Evolutionary conservation across 2,888 invertebrate species (phyloP).

Genomic region (Siphonodentalium dalli): DNA sequence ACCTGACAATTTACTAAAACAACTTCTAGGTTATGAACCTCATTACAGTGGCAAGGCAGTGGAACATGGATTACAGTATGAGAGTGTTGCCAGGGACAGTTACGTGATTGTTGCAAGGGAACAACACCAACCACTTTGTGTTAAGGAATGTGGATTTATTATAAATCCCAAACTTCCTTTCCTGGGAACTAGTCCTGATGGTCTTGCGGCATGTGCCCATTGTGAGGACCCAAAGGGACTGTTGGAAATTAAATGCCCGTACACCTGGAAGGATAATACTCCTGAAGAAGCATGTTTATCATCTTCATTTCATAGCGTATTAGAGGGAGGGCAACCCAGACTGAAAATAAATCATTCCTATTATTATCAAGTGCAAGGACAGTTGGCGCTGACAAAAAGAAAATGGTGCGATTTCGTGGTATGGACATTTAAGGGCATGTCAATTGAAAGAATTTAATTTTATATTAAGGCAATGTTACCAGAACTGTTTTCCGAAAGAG

Average conservation of each 20-base stretch:
- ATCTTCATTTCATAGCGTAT: conserved; percentile 8
- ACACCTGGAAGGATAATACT: neutral
- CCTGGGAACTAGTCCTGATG: conserved; percentile 17
- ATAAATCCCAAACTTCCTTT: conserved; percentile 7
- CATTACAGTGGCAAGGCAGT: neutral
- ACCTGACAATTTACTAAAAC: conserved; percentile 9
- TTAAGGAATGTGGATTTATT: conserved; percentile 5
- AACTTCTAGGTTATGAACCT: conserved; percentile 1
- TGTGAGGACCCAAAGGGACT: neutral
- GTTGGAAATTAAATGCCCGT: conserved; percentile 7
- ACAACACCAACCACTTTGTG: neutral
- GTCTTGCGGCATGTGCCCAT: neutral
- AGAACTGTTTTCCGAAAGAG: conserved; percentile 14
- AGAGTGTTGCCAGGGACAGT: conserved; percentile 12
- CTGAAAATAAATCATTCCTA: conserved; percentile 18
- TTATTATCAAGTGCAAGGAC: conserved; percentile 19
- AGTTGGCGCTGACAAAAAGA: conserved; percentile 10
- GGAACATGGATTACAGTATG: conserved; percentile 20
- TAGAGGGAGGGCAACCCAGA: neutral
- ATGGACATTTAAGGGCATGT: conserved; percentile 12
- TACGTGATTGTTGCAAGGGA: neutral
- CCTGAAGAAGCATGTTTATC: neutral
- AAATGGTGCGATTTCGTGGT: conserved; percentile 25
- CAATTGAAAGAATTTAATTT: conserved; percentile 19
- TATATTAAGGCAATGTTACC: conserved; percentile 7